Evolutionary conservation across 2,113 vertebrate species (phyloP), one percentile per base, ranked within the genome.

Genomic region (Peromyscus maniculatus): DNA sequence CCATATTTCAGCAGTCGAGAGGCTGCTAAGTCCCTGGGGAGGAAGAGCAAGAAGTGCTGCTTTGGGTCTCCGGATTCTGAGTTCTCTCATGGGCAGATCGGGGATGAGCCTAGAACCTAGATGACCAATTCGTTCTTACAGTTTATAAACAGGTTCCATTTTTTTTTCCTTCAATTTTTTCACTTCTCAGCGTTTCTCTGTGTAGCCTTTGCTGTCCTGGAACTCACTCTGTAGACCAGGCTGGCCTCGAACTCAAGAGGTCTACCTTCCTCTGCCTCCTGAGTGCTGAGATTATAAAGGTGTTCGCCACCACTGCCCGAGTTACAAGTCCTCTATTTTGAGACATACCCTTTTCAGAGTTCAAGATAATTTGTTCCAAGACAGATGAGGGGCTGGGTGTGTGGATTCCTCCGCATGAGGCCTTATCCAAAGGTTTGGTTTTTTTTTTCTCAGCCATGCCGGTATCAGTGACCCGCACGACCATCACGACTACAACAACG

Each of bases 381-480:
- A 67, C 1, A n/a, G 72, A 52, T 3, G 15, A 26, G 66, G 36
- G 67, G 79, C 33, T 19, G 2, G 39, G 67, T 2, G 22, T 67
- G 49, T 43, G 19, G 2, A 24, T 62, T 8, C 46, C 24, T 52
- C 1, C 0, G 6, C 43, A 3, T 17, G 43, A 46, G 24, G 19
- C 15, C 22, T 39, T 74, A 28, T 36, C 2, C 28, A 26, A 66
- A n/a, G 52, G 52, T 59, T 59, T 33, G 17, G 24, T 80, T 39
- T 82, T 74, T 5, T 75, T 5, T 57, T 57, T 11, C 16, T 11
- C 36, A 96, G 82, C 84, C 95, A 95, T 89, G 92, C 92, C 95
- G 0, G 93, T 97, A 62, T 95, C 96, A 0, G 96, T 96, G 24
- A 97, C 97, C 24, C 96, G 97, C 31, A 97, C 97, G 0, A 98